These are phyloP conservation scores for Heterochromis multidens DNA, from an alignment of 2,113 vertebrate species.

Conservation along the genomic window DNA sequence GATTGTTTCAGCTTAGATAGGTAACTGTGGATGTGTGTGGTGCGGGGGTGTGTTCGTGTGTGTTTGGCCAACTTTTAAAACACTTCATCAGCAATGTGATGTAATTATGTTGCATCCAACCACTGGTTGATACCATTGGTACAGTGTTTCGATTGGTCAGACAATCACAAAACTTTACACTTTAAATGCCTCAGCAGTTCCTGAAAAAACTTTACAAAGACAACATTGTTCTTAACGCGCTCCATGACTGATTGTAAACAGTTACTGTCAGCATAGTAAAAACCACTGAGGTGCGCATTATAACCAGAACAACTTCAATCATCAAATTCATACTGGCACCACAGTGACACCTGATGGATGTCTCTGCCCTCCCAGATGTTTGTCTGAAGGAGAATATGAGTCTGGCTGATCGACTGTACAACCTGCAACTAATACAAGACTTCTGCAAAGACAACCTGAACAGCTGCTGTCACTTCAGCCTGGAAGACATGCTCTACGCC, in stretches of 20 bases:
- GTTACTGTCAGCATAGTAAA: not conserved
- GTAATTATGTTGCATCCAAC: slow-evolving; percentile 11
- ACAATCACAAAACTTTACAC: not conserved
- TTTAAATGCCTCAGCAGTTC: not conserved
- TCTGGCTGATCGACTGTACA: slow-evolving; percentile 91
- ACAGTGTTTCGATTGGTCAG: slow-evolving; percentile 4
- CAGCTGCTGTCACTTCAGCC: slow-evolving; percentile 90
- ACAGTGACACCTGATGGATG: slow-evolving; percentile 15
- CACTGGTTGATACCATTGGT: not conserved
- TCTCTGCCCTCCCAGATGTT: slow-evolving; percentile 79
- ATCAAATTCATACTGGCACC: not conserved
- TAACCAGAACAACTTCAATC: not conserved
- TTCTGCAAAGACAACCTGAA: slow-evolving; percentile 94
- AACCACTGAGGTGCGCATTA: not conserved
- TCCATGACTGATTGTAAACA: not conserved
- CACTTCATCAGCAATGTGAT: slow-evolving; percentile 33
- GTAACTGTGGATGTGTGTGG: not conserved
- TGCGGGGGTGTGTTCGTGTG: not conserved
- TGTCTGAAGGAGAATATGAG: slow-evolving; percentile 96
- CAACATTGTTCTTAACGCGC: not conserved
- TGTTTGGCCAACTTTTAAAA: not conserved
- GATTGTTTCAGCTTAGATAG: not conserved
- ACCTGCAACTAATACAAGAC: slow-evolving; percentile 91
- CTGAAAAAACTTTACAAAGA: not conserved
- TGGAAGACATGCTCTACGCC: slow-evolving; percentile 96